Evolutionary conservation across 2,888 invertebrate species (phyloP), one percentile per base, ranked within the genome.

Genomic region (Hydrotaea diabolus): DNA sequence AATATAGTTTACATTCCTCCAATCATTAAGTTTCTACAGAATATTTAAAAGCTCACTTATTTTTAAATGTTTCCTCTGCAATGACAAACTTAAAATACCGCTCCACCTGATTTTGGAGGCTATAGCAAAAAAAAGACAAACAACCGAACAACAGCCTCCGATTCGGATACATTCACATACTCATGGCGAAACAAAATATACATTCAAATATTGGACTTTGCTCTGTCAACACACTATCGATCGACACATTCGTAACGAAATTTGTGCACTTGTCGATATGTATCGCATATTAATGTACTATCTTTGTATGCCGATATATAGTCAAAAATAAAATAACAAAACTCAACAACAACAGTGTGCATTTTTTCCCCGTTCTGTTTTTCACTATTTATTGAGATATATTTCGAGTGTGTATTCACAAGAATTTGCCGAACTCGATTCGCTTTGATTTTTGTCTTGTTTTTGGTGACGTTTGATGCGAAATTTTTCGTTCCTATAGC

Each of bases 181-280:
- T n/a, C 26, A 59, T 15, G 26, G 26, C 26, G 26, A 15, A 59
- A 9, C 59, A 23, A 23, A 31, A 59, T n/a, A 46, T n/a, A 39
- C n/a, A 53, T 36, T 26, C 36, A 53, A 66, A 66, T 76, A 66
- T 76, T 66, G 55, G 53, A 76, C 76, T 76, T 77, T 69, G 66
- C 23, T 17, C 49, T 75, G 59, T 75, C 75, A 75, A 64, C 49
- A 75, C 59, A 59, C 59, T 26, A 59, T 59, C 59, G 59, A 59
- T 59, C 59, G 59, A 9, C 23, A 59, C 59, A 59, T 59, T 23
- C 15, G 15, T 23, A 59, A 59, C 59, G 19, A 55, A 15, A 21
- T 13, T 26, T 15, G 26, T 26, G 23, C 26, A 59, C 26, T 23
- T 59, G 11, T 11, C 26, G n/a, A 15, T 59, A 26, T 59, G 59